Evolutionary conservation across 2,113 vertebrate genomes (phyloP).

Genomic region (Galbula dea): DNA sequence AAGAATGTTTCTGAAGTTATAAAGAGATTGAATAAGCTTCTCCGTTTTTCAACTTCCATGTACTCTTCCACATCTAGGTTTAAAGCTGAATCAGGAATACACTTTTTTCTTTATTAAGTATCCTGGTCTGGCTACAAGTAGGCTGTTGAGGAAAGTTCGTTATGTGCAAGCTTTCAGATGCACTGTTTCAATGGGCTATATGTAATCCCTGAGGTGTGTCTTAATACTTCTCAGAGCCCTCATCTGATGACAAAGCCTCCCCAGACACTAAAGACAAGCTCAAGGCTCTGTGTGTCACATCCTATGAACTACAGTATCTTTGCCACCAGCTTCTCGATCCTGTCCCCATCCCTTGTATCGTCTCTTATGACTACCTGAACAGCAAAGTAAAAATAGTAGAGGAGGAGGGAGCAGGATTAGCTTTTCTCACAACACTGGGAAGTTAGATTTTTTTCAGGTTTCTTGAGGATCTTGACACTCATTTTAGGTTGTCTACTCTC

Average conservation of each 20-base stretch:
- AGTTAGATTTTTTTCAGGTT: neutral
- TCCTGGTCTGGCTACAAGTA: neutral
- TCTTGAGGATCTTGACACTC: neutral
- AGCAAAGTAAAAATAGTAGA: neutral
- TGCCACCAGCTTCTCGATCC: neutral
- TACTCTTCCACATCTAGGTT: neutral
- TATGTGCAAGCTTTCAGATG: neutral
- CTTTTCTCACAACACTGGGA: neutral
- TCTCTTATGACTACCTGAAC: neutral
- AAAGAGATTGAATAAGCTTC: neutral
- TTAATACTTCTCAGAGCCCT: neutral
- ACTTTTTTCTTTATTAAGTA: neutral
- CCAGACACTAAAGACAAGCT: neutral
- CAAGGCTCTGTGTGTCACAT: neutral
- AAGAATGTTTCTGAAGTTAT: neutral
- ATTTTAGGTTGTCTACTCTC: neutral
- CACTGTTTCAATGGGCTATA: neutral
- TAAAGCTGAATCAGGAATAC: neutral
- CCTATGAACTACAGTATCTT: neutral
- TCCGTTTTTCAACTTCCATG: neutral
- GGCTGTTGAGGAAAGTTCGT: neutral
- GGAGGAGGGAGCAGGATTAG: neutral
- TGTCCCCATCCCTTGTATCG: neutral
- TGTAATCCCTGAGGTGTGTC: neutral
- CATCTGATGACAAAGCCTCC: neutral